These are phyloP conservation scores for Macrobrachium rosenbergii DNA, from an alignment of 1,140 invertebrate genomes.

Conservation along the genomic window DNA sequence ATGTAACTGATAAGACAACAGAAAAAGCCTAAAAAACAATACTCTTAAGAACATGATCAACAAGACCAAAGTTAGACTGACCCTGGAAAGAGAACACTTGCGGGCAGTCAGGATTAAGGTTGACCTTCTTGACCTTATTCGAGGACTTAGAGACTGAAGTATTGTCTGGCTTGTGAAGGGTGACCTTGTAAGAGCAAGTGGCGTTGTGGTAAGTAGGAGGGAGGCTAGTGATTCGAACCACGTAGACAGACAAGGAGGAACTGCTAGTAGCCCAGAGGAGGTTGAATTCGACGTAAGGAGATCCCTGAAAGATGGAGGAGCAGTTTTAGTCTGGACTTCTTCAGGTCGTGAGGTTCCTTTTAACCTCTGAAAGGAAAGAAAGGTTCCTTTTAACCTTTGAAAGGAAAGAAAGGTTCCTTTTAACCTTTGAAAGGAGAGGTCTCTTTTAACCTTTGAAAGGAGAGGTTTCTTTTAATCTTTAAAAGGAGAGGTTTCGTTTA, in stretches of 20 bases:
- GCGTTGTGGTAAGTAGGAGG: not conserved
- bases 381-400: too few relatives aligned
- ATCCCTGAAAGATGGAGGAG: too few relatives aligned
- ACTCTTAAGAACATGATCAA: not conserved
- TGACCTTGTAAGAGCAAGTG: not conserved
- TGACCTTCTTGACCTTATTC: not conserved
- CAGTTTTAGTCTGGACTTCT: too few relatives aligned
- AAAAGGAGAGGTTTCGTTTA: too few relatives aligned
- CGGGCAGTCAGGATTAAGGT: not conserved
- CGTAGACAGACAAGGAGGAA: not conserved
- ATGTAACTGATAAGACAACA: too few relatives aligned
- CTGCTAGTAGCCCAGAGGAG: constrained; percentile 7
- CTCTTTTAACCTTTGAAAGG: too few relatives aligned
- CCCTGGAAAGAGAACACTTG: constrained; percentile 4
- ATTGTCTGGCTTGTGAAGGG: not conserved
- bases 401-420: too few relatives aligned
- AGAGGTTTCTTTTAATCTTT: too few relatives aligned
- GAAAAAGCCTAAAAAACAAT: too few relatives aligned
- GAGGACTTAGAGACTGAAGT: not conserved
- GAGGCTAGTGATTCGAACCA: not conserved
- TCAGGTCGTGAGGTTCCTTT: too few relatives aligned
- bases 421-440: too few relatives aligned
- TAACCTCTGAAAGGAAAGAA: too few relatives aligned
- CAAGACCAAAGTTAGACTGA: not conserved
- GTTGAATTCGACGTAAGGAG: not conserved